Evolutionary conservation across 2,888 invertebrate genomes (phyloP).

Genomic region (Melolontha melolontha): DNA sequence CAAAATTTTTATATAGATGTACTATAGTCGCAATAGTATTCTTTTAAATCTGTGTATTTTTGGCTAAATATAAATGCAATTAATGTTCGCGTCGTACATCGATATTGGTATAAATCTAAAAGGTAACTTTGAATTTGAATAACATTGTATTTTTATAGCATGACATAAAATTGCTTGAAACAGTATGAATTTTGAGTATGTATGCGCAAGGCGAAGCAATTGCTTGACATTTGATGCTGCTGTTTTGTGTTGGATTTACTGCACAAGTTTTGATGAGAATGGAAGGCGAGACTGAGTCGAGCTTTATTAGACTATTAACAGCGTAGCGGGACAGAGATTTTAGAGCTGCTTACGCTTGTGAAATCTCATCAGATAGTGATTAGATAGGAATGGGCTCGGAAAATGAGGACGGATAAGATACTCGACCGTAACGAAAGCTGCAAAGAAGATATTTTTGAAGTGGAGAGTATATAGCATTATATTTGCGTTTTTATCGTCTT

Average conservation of each 20-base stretch:
- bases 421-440: background rate
- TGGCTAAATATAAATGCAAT: conserved; percentile 5
- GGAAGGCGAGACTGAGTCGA: conserved; percentile 20
- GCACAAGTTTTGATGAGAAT: conserved; percentile 43
- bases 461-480: conserved; percentile 26
- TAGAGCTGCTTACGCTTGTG: conserved; percentile 22
- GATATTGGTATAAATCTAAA: conserved; percentile 9
- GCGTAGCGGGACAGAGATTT: conserved; percentile 25
- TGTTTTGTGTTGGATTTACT: conserved; percentile 40
- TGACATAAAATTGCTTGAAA: conserved; percentile 13
- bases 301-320: conserved; percentile 40
- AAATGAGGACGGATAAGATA: conserved; percentile 23
- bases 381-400: conserved; percentile 14
- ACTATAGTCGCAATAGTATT: too few relatives aligned
- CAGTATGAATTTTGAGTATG: background rate
- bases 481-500: conserved; percentile 22
- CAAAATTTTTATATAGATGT: too few relatives aligned
- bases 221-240: conserved; percentile 21
- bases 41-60: too few relatives aligned
- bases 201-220: conserved; percentile 16
- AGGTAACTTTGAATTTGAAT: conserved; percentile 21
- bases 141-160: conserved; percentile 31
- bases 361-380: conserved; percentile 38
- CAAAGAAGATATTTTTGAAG: conserved; percentile 8
- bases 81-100: conserved; percentile 7